Evolutionary conservation across 2,797 vertebrate genomes (phyloP).

Genomic region (Karalla daura): DNA sequence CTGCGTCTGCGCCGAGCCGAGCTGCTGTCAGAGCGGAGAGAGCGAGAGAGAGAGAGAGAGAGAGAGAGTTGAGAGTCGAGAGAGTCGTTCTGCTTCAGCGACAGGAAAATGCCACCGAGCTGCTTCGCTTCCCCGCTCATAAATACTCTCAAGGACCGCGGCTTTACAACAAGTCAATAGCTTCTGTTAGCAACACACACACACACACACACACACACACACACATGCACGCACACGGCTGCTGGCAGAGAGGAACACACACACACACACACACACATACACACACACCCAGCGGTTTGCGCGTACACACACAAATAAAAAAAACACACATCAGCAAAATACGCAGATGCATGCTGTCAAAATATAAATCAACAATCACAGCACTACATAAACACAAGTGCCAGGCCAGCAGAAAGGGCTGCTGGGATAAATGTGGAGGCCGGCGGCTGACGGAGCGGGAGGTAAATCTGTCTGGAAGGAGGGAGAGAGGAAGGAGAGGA

Average conservation of each 20-base stretch:
- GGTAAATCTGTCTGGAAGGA: slow-evolving; percentile 61
- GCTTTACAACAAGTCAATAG: slow-evolving; percentile 83
- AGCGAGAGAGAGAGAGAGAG: too few relatives aligned
- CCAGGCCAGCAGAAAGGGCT: slow-evolving; percentile 81
- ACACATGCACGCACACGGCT: slow-evolving; percentile 30
- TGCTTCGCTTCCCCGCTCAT: slow-evolving; percentile 72
- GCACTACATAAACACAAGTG: slow-evolving; percentile 82
- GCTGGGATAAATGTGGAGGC: slow-evolving; percentile 61
- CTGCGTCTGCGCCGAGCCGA: slow-evolving; percentile 63
- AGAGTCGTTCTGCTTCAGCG: slow-evolving; percentile 72
- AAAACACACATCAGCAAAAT: slow-evolving; percentile 81
- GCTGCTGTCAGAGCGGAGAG: slow-evolving; percentile 62
- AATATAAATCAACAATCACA: slow-evolving; percentile 85
- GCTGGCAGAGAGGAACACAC: too few relatives aligned
- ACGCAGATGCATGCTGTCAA: slow-evolving; percentile 84
- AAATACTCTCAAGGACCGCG: slow-evolving; percentile 82
- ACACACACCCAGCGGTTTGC: slow-evolving; percentile 13
- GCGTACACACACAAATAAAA: slow-evolving; percentile 49
- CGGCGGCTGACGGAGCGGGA: slow-evolving; percentile 45
- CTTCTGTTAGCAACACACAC: slow-evolving; percentile 69
- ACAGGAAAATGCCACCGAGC: slow-evolving; percentile 74
- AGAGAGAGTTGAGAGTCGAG: too few relatives aligned
- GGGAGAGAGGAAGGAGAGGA: slow-evolving; percentile 11
- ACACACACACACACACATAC: slow-evolving; percentile 33
- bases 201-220: slow-evolving; percentile 40